Evolutionary conservation across 1,140 invertebrate genomes (phyloP), one percentile per base, ranked within the genome.

Genomic region (Tenebrio molitor): DNA sequence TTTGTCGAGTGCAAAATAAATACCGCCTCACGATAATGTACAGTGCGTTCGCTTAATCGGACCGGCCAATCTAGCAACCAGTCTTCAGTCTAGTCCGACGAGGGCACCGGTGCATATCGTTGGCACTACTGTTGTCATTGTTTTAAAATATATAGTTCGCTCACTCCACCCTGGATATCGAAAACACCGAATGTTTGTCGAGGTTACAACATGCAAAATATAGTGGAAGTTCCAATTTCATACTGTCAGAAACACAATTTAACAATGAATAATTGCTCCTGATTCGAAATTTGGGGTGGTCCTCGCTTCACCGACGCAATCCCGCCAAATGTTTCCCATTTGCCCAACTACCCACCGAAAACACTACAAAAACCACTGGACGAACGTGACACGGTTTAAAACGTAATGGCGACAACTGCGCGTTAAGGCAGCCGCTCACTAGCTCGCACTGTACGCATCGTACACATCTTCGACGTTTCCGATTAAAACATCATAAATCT

Each of bases 211-310:
- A 15, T 58, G 25, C 50, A 58, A 58, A 58, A 58, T 58, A 58
- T 58, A 58, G 50, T 58, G 50, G 50, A 58, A 58, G 50, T 58
- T 58, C 50, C 50, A 58, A 58, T 33, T 58, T 58, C 50, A 58
- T 58, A 58, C 50, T 58, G 50, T 58, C 50, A 58, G 50, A 58
- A 58, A 58, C 50, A 58, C 50, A 58, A 58, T 58, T 58, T 58
- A 58, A 58, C 50, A 58, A 58, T 58, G 50, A 58, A 58, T 58
- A 58, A 58, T 58, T 58, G 50, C 50, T 58, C 50, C 21, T 58
- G 50, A 58, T 58, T 29, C 15, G 23, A 58, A 58, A 58, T 33
- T 58, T 58, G 10, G 50, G 14, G 50, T 58, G 23, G 50, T 23
- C 25, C 29, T 29, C 10, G 50, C 50, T 29, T 58, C 29, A 58